Evolutionary conservation across 2,888 invertebrate species (phyloP).

Genomic region (Xylota segnis): DNA sequence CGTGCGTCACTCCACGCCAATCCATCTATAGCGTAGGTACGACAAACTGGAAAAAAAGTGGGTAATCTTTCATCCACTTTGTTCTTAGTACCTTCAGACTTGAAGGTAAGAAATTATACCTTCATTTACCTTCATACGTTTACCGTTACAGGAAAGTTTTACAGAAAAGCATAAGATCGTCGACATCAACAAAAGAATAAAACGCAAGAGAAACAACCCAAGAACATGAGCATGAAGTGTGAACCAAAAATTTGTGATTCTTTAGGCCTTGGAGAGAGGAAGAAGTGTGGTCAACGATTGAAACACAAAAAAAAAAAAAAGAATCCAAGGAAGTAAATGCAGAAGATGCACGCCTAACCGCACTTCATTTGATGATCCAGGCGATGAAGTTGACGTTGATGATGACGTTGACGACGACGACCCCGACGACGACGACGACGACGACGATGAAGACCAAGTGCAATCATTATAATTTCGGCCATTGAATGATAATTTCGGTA

Average conservation of each 20-base stretch:
- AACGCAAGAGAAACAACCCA: neutral
- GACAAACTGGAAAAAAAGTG: constrained; percentile 13
- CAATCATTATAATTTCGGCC: constrained; percentile 73
- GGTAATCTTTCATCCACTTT: constrained; percentile 62
- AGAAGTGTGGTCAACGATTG: neutral
- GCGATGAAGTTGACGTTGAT: constrained; percentile 53
- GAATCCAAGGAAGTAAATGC: constrained; percentile 15
- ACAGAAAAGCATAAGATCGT: constrained; percentile 38
- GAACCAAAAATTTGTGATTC: constrained; percentile 57
- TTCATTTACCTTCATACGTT: constrained; percentile 60
- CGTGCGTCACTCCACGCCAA: constrained; percentile 66
- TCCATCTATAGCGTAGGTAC: constrained; percentile 56
- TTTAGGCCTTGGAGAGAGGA: constrained; percentile 3
- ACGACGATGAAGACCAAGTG: constrained; percentile 36
- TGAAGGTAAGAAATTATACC: constrained; percentile 65
- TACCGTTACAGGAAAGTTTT: constrained; percentile 64
- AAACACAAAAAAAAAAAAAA: neutral
- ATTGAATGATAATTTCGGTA: constrained; percentile 65
- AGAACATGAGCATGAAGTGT: constrained; percentile 38
- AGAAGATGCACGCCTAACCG: constrained; percentile 43
- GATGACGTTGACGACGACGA: constrained; percentile 53
- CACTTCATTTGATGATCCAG: constrained; percentile 67
- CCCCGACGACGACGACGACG: constrained; percentile 7
- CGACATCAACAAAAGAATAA: constrained; percentile 40
- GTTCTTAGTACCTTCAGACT: constrained; percentile 41